Evolutionary conservation across 2,113 vertebrate genomes (phyloP).

Genomic region (Dromaius novaehollandiae): DNA sequence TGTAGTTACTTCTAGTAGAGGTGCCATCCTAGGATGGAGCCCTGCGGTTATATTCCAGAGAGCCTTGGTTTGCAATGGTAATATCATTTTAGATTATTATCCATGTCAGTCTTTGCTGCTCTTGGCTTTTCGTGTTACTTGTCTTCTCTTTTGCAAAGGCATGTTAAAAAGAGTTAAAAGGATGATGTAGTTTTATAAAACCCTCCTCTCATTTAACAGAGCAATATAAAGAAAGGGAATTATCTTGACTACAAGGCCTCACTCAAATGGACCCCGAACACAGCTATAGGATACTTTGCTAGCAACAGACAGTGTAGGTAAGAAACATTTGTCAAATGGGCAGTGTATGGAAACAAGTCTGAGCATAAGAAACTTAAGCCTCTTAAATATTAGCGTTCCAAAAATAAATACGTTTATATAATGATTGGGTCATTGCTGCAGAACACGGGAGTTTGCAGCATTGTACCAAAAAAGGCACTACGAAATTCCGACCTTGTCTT

Average conservation of each 20-base stretch:
- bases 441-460: background rate
- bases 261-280: accelerated
- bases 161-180: background rate
- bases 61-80: too few relatives aligned
- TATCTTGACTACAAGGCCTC: accelerated
- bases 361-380: background rate
- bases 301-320: accelerated
- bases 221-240: accelerated
- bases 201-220: background rate
- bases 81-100: background rate
- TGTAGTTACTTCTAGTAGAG: too few relatives aligned
- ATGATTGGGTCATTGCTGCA: background rate
- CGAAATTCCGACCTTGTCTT: background rate
- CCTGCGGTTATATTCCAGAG: background rate
- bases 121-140: background rate
- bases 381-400: constrained; percentile 5
- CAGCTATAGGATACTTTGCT: accelerated
- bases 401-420: constrained; percentile 27
- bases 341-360: background rate
- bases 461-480: background rate
- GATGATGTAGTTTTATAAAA: accelerated
- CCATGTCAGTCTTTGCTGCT: background rate
- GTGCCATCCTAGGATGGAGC: background rate
- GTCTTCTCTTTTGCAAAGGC: background rate
- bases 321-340: accelerated